These are phyloP conservation scores for Hedya salicella DNA, from an alignment of 2,888 invertebrate species.

Conservation along the genomic window DNA sequence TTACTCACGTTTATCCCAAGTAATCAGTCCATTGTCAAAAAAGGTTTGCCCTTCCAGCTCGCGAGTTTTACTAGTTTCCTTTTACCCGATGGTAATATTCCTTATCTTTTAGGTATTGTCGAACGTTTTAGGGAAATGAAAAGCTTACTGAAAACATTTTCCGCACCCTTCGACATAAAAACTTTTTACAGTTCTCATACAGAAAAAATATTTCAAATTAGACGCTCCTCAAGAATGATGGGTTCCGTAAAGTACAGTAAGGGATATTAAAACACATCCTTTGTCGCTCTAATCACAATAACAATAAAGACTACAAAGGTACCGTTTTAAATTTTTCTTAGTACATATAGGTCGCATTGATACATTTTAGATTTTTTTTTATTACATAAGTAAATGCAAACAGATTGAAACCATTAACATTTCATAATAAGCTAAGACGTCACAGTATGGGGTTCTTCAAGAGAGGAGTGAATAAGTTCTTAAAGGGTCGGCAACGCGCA, in stretches of 20 bases:
- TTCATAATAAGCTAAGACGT: no score
- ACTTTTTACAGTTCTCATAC: conserved; percentile 38
- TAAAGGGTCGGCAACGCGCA: no score
- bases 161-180: conserved; percentile 39
- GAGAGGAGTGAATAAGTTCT: no score
- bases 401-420: no score
- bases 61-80: conserved; percentile 35
- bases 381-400: no score
- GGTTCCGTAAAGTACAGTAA: conserved; percentile 3
- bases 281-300: no score
- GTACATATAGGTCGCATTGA: no score
- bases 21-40: conserved; percentile 37
- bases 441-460: no score
- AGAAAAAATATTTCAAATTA: conserved; percentile 26
- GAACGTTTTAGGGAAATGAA: conserved; percentile 42
- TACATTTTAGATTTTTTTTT: no score
- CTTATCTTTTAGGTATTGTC: conserved; percentile 42
- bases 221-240: background rate
- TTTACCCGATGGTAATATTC: conserved; percentile 35
- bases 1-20: conserved; percentile 16
- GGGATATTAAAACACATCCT: no score
- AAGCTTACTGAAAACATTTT: conserved; percentile 38
- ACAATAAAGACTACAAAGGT: no score
- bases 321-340: no score
- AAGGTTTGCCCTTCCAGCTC: conserved; percentile 36